A percentile compares a stretch with the other conserved stretches of the same genome.
Evolutionary conservation across 2,888 invertebrate species (phyloP).

Genomic region (Monochamus alternatus): DNA sequence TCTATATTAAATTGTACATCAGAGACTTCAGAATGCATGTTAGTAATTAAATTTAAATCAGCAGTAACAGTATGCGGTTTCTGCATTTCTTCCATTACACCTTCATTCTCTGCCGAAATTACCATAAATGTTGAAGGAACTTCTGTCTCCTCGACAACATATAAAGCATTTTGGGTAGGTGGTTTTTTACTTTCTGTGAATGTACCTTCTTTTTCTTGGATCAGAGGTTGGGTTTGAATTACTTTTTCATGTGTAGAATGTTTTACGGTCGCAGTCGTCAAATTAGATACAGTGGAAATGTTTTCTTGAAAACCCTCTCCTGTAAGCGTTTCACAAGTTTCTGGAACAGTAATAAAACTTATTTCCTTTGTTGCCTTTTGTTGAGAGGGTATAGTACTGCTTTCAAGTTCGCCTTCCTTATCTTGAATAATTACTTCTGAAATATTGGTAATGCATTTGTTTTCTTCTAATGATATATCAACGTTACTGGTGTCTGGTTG

Average conservation of each 20-base stretch:
- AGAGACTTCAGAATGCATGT: constrained; percentile 70
- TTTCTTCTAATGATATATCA: constrained; percentile 71
- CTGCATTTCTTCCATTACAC: constrained; percentile 63
- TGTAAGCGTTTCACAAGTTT: constrained; percentile 60
- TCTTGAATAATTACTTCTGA: constrained; percentile 64
- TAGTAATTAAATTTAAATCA: constrained; percentile 65
- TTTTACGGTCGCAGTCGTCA: constrained; percentile 60
- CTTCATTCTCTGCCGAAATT: constrained; percentile 72
- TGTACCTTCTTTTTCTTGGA: constrained; percentile 66
- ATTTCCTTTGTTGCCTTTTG: constrained; percentile 67
- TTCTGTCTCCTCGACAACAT: constrained; percentile 69
- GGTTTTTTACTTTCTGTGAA: constrained; percentile 49
- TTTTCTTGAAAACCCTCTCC: constrained; percentile 50
- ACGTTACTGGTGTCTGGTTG: constrained; percentile 72
- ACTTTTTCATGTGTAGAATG: constrained; percentile 64
- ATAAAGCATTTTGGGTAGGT: constrained; percentile 66
- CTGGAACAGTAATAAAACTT: constrained; percentile 69
- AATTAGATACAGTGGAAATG: constrained; percentile 36
- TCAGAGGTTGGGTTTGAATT: constrained; percentile 62
- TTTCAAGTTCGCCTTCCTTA: constrained; percentile 64
- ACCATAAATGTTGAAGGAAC: constrained; percentile 72
- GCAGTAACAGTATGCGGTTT: constrained; percentile 64
- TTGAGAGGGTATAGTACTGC: constrained; percentile 55
- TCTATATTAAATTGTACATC: constrained; percentile 60
- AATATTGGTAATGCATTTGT: constrained; percentile 70